These are phyloP conservation scores for Scaptomyza polygonia DNA, from an alignment of 2,888 invertebrate species.

Conservation along the genomic window DNA sequence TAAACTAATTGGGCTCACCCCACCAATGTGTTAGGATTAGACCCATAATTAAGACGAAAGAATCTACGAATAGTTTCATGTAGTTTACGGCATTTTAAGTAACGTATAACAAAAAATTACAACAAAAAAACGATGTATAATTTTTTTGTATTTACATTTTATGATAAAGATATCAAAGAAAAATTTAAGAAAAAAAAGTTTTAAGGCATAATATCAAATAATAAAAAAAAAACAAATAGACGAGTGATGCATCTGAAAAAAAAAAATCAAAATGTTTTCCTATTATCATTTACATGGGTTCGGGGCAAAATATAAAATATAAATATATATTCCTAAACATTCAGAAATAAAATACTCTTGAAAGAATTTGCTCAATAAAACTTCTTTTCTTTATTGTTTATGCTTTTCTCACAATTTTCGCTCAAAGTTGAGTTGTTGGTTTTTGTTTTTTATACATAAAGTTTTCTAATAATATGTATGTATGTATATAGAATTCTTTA, in stretches of 20 bases:
- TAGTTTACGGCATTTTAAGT: conserved; percentile 73
- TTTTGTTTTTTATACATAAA: conserved; percentile 63
- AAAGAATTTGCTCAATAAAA: conserved; percentile 65
- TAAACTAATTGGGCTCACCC: conserved; percentile 22
- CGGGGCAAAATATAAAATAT: background rate
- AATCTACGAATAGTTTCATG: conserved; percentile 62
- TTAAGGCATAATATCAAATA: conserved; percentile 73
- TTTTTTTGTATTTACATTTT: conserved; percentile 72
- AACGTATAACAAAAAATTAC: conserved; percentile 27
- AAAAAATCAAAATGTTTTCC: conserved; percentile 1
- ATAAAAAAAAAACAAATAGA: conserved; percentile 57
- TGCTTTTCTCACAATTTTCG: conserved; percentile 63
- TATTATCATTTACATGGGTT: conserved; percentile 10
- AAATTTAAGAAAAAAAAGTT: conserved; percentile 42
- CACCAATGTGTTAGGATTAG: conserved; percentile 62
- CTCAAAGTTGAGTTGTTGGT: conserved; percentile 48
- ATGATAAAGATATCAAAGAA: conserved; percentile 55
- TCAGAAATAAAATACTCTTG: conserved; percentile 12
- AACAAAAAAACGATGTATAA: conserved; percentile 35
- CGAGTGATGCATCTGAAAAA: conserved; percentile 70
- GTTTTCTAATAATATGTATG: conserved; percentile 59
- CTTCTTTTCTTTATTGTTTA: conserved; percentile 56
- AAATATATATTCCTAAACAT: conserved; percentile 8
- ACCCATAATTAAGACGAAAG: conserved; percentile 55
- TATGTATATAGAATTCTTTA: conserved; percentile 39